These are phyloP conservation scores for Eremophila alpestris DNA, from an alignment of 2,797 vertebrate genomes.

Conservation along the genomic window DNA sequence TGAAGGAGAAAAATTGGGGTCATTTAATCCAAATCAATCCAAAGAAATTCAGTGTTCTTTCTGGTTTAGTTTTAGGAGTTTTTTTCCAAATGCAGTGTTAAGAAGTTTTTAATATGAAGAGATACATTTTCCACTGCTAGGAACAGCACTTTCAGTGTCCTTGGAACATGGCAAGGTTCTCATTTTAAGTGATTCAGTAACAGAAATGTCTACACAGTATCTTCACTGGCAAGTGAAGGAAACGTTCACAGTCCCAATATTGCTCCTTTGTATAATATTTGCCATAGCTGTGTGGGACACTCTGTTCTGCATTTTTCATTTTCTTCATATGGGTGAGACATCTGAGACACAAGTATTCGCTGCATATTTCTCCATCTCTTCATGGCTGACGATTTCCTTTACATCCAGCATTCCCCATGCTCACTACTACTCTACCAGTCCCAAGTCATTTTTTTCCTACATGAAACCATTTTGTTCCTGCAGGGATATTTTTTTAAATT, in stretches of 20 bases:
- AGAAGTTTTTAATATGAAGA: neutral
- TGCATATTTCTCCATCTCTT: neutral
- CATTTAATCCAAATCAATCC: neutral
- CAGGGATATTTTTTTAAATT: neutral
- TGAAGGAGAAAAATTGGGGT: neutral
- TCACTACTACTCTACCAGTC: neutral
- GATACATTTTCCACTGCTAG: neutral
- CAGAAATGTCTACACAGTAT: neutral
- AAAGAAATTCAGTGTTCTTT: neutral
- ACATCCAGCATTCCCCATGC: neutral
- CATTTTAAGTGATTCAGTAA: neutral
- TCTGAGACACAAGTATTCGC: neutral
- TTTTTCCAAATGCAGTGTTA: neutral
- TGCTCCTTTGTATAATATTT: neutral
- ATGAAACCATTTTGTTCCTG: neutral
- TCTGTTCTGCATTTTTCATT: neutral
- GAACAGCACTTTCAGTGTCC: neutral
- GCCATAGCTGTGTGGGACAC: neutral
- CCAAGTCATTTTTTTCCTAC: neutral
- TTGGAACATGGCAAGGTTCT: neutral
- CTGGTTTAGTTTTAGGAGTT: neutral
- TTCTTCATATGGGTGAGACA: neutral
- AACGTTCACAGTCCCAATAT: neutral
- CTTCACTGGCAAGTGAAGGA: neutral
- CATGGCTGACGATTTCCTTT: neutral